Evolutionary conservation across 2,888 invertebrate species (phyloP).

Genomic region (Caprella mutica): DNA sequence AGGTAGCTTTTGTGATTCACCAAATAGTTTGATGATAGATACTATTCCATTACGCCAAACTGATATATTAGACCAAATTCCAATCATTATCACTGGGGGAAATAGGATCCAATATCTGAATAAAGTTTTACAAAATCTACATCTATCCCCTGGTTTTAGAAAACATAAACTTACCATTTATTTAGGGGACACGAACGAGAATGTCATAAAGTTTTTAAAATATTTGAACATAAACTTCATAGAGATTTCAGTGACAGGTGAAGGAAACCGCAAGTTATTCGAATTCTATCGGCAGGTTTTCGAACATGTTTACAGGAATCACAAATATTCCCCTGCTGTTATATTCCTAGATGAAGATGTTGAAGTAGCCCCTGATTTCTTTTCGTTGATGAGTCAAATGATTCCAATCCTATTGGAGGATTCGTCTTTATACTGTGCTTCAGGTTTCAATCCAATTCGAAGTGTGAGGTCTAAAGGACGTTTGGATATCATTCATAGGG

Average conservation of each 20-base stretch:
- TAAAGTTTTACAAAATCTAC: conserved; percentile 16
- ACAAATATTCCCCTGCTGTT: conserved; percentile 21
- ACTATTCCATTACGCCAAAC: conserved; percentile 2
- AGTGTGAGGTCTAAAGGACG: background rate
- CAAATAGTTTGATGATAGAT: no score
- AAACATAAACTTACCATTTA: conserved; percentile 16
- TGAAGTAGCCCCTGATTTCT: conserved; percentile 27
- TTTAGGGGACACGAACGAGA: conserved; percentile 14
- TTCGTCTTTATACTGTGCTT: conserved; percentile 26
- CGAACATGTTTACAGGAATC: conserved; percentile 9
- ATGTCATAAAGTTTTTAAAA: conserved; percentile 13
- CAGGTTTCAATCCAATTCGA: conserved; percentile 8
- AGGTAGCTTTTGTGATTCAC: conserved; percentile 24
- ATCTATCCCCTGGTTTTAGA: conserved; percentile 16
- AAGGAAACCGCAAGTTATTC: conserved; percentile 24
- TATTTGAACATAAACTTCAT: conserved; percentile 17
- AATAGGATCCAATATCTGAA: conserved; percentile 25
- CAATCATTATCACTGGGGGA: conserved; percentile 24
- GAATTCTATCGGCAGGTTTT: conserved; percentile 25
- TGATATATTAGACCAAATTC: conserved; percentile 9
- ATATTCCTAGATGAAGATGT: conserved; percentile 32
- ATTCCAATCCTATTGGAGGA: conserved; percentile 18
- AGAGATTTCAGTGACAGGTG: conserved; percentile 8
- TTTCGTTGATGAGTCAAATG: conserved; percentile 30
- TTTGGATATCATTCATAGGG: conserved; percentile 8